Evolutionary conservation across 2,888 invertebrate species (phyloP).

Genomic region (Nesidiocoris tenuis): DNA sequence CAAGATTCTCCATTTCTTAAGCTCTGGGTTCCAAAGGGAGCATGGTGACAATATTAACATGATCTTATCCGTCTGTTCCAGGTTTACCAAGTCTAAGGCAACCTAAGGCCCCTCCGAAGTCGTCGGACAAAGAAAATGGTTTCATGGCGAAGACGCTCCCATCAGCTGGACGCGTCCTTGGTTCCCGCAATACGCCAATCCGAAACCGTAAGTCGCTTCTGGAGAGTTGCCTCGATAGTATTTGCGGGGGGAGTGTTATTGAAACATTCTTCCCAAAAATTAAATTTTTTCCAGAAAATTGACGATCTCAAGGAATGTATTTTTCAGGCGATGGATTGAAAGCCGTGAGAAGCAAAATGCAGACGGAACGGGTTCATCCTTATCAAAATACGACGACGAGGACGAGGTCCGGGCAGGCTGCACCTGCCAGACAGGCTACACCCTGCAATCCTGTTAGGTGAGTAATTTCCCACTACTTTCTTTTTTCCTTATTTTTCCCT

Average conservation of each 20-base stretch:
- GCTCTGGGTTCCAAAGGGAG: no score
- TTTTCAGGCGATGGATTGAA: conserved; percentile 16
- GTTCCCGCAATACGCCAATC: not conserved
- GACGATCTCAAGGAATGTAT: no score
- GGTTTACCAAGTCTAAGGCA: not conserved
- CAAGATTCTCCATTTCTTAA: no score
- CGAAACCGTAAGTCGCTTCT: not conserved
- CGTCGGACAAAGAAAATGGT: not conserved
- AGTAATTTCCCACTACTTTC: no score
- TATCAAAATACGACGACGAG: not conserved
- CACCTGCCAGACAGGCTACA: not conserved
- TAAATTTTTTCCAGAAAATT: no score
- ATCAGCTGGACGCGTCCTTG: not conserved
- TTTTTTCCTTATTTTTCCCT: no score
- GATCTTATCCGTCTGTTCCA: no score
- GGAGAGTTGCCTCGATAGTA: not conserved
- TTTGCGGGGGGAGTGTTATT: no score
- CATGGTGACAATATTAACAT: no score
- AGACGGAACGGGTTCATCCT: not conserved
- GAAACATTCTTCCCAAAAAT: no score
- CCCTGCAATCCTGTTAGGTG: not conserved
- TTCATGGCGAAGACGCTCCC: not conserved
- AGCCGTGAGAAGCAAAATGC: not conserved
- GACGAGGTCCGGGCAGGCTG: not conserved
- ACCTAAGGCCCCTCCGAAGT: not conserved